Base-by-base conservation (phyloP, 2,113 vertebrate species). In the Nerophis ophidion region DNA sequence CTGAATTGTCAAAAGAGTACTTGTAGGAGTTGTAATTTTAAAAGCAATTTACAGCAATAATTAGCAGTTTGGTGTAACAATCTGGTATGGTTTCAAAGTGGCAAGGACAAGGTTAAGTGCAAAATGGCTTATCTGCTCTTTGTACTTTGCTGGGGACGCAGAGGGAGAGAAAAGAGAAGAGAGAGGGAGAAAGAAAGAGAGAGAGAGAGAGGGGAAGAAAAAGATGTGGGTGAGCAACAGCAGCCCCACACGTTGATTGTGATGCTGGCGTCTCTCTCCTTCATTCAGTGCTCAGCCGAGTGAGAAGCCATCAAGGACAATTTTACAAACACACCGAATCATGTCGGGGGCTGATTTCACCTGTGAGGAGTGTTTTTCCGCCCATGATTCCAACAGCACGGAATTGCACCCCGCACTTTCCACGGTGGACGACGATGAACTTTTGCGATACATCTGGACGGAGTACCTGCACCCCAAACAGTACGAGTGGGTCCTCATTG, bases 401-500 rank as follows among this genome's bases (percentile, higher is more conserved):
- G 91, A 90, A 63, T 66, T 84, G 14, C 75, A 87, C 56, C 40
- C 40, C 3, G 63, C 77, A 50, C 86, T 75, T 33, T 62, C 88
- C 61, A 79, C 84, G 8, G 56, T 84, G 13, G 93, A 96, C 61
- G 94, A 97, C 61, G 94, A 99, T 8, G 93, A 96, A 86, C 95
- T 98, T 89, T 86, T 98, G 57, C 89, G 83, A 48, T 98, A 95
- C 84, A 93, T 99, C 70, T 99, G 96, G 96, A 91, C 85, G 61
- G 95, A 97, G 67, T 99, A 98, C 77, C 82, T 99, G 14, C 93
- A 93, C 66, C 96, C 96, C 3, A 97, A 96, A 61, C 92, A 95
- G 72, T 99, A 97, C 38, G 95, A 98, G 78, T 99, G 95, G 96
- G 93, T 94, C 19, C 89, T 98, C 38, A 98, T 99, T 42, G 91